Percentiles rank a stretch among this genome's conserved stretches.
Evolutionary conservation across 2,113 vertebrate genomes (phyloP).

Genomic region (Alosa alosa): DNA sequence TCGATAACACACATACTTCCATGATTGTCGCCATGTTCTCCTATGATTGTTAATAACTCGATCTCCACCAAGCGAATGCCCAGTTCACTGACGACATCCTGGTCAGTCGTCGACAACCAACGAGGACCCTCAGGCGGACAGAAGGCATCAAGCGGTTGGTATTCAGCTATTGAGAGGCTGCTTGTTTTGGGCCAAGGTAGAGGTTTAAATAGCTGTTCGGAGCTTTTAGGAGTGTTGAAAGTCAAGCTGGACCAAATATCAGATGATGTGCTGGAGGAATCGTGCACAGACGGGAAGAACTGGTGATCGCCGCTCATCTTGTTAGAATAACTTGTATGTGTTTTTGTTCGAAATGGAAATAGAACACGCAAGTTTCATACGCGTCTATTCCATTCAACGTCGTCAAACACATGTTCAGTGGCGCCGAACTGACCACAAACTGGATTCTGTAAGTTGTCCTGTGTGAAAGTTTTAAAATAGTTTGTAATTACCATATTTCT

Average conservation of each 20-base stretch:
- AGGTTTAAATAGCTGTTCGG: constrained; percentile 24
- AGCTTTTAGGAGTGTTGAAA: background rate
- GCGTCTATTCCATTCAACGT: background rate
- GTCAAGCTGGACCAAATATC: constrained; percentile 28
- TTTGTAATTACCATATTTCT: too few species aligned
- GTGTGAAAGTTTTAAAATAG: too few species aligned
- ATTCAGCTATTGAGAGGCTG: constrained; percentile 60
- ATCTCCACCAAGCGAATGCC: constrained; percentile 41
- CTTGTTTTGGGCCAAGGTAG: constrained; percentile 60
- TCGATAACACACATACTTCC: background rate
- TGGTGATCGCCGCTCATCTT: constrained; percentile 7
- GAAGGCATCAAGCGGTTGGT: constrained; percentile 72
- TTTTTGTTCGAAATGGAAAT: background rate
- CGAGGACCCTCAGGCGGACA: constrained; percentile 49
- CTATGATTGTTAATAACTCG: constrained; percentile 29
- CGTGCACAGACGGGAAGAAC: constrained; percentile 35
- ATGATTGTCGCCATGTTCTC: background rate
- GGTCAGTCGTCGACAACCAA: constrained; percentile 23
- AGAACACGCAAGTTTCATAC: background rate
- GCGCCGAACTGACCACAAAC: too few species aligned
- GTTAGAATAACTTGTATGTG: background rate
- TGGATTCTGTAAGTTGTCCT: too few species aligned
- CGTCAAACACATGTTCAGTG: background rate
- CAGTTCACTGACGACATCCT: constrained; percentile 38
- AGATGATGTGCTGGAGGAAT: background rate